A percentile compares a stretch with the other conserved stretches of the same genome.
phyloP scores from a whole-genome alignment of 2,888 invertebrate species.

The Melolontha melolontha region DNA sequence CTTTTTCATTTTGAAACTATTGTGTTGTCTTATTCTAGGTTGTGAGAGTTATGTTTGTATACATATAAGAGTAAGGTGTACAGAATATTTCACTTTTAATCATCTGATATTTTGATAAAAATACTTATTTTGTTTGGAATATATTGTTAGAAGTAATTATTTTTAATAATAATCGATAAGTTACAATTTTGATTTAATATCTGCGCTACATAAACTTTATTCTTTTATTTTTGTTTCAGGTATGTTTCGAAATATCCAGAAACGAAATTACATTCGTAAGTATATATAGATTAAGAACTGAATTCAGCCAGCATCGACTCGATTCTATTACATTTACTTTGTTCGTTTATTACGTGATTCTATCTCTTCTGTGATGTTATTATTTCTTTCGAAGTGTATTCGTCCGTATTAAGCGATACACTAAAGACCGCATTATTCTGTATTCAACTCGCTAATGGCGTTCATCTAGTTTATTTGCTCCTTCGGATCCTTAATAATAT shows the following conservation, averaged over 20 bases:
- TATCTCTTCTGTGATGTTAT: conserved; percentile 11
- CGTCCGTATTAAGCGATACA: conserved; percentile 28
- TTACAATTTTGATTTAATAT: background rate
- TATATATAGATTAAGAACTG: conserved; percentile 21
- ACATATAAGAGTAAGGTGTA: too few species aligned
- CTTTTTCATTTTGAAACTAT: too few species aligned
- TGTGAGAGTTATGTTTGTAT: too few species aligned
- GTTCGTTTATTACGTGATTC: conserved; percentile 20
- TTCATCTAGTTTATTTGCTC: conserved; percentile 29
- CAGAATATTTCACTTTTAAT: too few species aligned
- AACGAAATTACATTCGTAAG: conserved; percentile 30
- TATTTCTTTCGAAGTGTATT: conserved; percentile 12
- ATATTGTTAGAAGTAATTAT: too few species aligned
- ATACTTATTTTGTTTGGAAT: too few species aligned
- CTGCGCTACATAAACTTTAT: background rate
- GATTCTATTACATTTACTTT: conserved; percentile 25
- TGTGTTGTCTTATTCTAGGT: too few species aligned
- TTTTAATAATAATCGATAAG: too few species aligned
- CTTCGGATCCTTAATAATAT: conserved; percentile 16
- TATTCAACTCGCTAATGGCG: conserved; percentile 27
- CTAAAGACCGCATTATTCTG: conserved; percentile 24
- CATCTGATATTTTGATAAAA: too few species aligned
- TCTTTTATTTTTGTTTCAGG: conserved; percentile 20
- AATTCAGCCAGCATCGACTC: conserved; percentile 4
- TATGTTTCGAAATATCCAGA: background rate